Base-by-base conservation (phyloP, 2,113 vertebrate species). In the Vimba vimba region DNA sequence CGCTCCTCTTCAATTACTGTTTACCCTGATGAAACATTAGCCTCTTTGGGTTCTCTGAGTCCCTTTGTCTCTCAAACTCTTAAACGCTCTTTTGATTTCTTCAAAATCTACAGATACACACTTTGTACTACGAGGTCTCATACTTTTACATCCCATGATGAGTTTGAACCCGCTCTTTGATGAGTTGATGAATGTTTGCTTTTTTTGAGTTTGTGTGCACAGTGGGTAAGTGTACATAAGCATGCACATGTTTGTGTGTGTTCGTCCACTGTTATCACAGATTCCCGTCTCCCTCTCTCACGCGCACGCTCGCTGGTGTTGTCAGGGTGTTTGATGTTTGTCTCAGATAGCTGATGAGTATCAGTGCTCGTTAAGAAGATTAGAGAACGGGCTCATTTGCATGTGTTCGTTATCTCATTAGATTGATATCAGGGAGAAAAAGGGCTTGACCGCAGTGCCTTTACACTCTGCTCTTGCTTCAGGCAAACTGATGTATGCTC, bases 321-420 rank as follows among this genome's bases (percentile, higher is more conserved):
- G 77, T 79, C 77, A 79, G 77, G 57, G 52, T 87, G 88, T 90
- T 90, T 89, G 90, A 92, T 92, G 91, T 91, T 91, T 92, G 90
- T 90, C 86, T 93, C 91, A 92, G 91, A 95, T 92, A 92, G 91
- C 92, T 94, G 94, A 94, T 95, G 93, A 92, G 91, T 94, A 94
- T 95, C 93, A 52, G 88, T 88, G 85, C 89, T 85, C 30, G 90
- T 91, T 95, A 94, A 95, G 93, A 92, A 94, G 95, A 95, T 95
- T 95, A 95, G 92, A 91, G 91, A 93, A 91, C 90, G 92, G 93
- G 93, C 93, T 94, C 93, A 95, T 95, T 95, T 95, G 94, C 94
- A 95, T 95, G 91, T 87, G 83, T 93, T 93, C 91, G 90, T 94
- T 95, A 95, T 95, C 95, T 94, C 93, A 94, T 94, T 94, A 95